phyloP scores from a whole-genome alignment of 1,140 invertebrate genomes.

The Proales similis region DNA sequence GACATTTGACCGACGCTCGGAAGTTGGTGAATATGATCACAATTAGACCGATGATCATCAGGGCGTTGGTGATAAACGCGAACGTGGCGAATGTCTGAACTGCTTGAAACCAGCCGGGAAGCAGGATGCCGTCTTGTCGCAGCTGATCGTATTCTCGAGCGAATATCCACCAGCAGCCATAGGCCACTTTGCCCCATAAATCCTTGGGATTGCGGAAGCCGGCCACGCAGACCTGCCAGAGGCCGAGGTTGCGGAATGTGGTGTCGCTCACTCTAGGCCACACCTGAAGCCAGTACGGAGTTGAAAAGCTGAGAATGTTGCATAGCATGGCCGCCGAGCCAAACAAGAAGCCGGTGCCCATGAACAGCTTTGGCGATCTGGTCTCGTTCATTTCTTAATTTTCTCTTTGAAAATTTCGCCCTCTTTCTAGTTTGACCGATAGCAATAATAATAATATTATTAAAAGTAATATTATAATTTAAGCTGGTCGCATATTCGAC shows the following conservation, averaged over 20 bases:
- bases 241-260: conserved; percentile 39
- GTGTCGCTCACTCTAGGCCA: conserved; percentile 40
- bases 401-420: no score
- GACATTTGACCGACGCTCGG: conserved; percentile 26
- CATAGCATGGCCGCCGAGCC: conserved; percentile 30
- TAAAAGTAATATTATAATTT: no score
- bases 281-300: conserved; percentile 40
- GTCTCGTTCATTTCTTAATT: conserved; percentile 38
- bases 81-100: conserved; percentile 35
- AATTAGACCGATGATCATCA: conserved; percentile 24
- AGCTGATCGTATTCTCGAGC: conserved; percentile 39
- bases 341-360: conserved; percentile 25
- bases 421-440: no score
- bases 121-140: conserved; percentile 21
- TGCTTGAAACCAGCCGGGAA: conserved; percentile 33
- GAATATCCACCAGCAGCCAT: conserved; percentile 42
- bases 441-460: no score
- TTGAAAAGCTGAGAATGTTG: conserved; percentile 39
- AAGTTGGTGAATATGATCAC: conserved; percentile 17
- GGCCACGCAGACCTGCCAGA: conserved; percentile 41
- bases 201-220: conserved; percentile 39
- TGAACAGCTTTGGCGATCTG: conserved; percentile 33
- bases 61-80: conserved; percentile 11
- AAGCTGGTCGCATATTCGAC: no score
- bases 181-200: conserved; percentile 39